Evolutionary conservation across 2,113 vertebrate species (phyloP).

Genomic region (Hucho hucho): DNA sequence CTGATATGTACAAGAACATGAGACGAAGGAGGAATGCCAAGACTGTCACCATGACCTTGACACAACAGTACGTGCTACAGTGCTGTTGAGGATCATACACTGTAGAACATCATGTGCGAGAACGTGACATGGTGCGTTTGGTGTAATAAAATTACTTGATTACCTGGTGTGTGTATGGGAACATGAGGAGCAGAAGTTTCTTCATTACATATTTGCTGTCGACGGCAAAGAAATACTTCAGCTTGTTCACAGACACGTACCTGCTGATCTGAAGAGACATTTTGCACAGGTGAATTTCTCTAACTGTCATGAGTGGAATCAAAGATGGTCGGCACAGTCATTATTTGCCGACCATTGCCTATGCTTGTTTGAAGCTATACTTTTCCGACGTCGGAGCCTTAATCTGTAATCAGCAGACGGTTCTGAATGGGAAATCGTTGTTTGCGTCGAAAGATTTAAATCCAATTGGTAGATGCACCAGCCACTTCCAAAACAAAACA

Average conservation of each 20-base stretch:
- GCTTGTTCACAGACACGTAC: constrained; percentile 86
- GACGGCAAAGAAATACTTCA: constrained; percentile 91
- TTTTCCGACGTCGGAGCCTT: too few species aligned
- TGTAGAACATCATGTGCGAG: constrained; percentile 4
- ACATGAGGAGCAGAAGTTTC: constrained; percentile 85
- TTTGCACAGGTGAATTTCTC: background rate
- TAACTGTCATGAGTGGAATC: too few species aligned
- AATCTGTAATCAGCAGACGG: too few species aligned
- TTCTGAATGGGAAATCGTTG: too few species aligned
- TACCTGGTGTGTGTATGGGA: constrained; percentile 89
- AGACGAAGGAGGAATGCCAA: constrained; percentile 16
- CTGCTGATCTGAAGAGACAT: constrained; percentile 77
- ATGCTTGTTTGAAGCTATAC: too few species aligned
- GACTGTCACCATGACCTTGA: background rate
- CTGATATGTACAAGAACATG: constrained; percentile 19
- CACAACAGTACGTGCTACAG: constrained; percentile 1
- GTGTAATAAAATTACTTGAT: background rate
- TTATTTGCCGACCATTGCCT: too few species aligned
- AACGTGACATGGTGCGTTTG: background rate
- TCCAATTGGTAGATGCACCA: too few species aligned
- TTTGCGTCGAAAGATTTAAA: too few species aligned
- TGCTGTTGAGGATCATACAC: background rate
- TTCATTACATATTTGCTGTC: constrained; percentile 87
- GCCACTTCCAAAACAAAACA: too few species aligned
- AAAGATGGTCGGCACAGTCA: too few species aligned